Evolutionary conservation across 2,113 vertebrate species (phyloP).

Genomic region (Trichechus manatus): DNA sequence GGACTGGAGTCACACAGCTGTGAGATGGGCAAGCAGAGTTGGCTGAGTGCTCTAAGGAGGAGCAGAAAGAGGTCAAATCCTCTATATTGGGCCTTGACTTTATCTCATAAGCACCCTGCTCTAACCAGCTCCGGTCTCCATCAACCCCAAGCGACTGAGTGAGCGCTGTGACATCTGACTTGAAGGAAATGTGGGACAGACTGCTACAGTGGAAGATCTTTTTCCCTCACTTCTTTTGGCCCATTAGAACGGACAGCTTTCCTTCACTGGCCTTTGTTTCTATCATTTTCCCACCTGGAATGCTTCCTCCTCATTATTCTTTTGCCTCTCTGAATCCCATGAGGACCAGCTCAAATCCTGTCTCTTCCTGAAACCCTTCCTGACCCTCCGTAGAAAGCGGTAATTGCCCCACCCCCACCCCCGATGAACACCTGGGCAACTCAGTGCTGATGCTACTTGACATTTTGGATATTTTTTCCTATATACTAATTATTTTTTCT

Average conservation of each 20-base stretch:
- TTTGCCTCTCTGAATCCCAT: constrained; percentile 40
- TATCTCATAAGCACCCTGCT: background rate
- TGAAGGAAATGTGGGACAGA: background rate
- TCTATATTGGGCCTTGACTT: background rate
- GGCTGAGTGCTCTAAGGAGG: background rate
- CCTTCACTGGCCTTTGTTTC: background rate
- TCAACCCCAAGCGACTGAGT: background rate
- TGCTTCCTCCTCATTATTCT: background rate
- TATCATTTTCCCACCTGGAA: constrained; percentile 17
- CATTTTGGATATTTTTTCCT: constrained; percentile 34
- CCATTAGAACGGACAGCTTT: background rate
- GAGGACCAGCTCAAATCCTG: constrained; percentile 34
- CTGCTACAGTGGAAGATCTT: background rate
- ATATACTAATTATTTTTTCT: background rate
- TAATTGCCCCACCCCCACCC: constrained; percentile 37
- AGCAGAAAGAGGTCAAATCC: background rate
- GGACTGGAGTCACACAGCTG: background rate
- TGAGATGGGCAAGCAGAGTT: background rate
- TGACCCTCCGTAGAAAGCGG: background rate
- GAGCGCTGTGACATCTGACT: background rate
- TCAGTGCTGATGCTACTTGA: background rate
- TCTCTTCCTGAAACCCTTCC: constrained; percentile 35
- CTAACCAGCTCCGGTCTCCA: background rate
- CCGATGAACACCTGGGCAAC: constrained; percentile 54
- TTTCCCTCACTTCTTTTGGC: background rate